Percentiles rank a stretch among this genome's conserved stretches.
Evolutionary conservation across 2,113 vertebrate genomes (phyloP).

Genomic region (Loxodonta africana): DNA sequence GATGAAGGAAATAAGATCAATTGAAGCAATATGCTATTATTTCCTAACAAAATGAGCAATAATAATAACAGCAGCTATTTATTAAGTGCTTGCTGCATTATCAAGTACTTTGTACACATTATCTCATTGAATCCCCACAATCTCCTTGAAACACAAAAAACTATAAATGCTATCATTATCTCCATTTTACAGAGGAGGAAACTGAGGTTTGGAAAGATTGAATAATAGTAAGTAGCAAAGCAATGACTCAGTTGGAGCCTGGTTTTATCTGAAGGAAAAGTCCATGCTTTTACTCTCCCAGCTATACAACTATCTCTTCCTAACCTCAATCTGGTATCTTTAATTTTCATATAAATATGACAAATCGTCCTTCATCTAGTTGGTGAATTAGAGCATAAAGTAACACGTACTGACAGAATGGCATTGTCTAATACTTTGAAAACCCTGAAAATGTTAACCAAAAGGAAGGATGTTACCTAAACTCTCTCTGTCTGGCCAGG

Average conservation of each 20-base stretch:
- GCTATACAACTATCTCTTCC: neutral
- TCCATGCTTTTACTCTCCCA: neutral
- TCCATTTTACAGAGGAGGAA: constrained; percentile 49
- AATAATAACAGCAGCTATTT: constrained; percentile 5
- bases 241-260: neutral
- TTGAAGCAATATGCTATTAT: constrained; percentile 39
- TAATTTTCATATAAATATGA: constrained; percentile 58
- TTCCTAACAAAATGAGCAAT: neutral
- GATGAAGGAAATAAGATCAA: neutral
- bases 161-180: neutral
- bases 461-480: constrained; percentile 78
- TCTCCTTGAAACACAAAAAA: constrained; percentile 18
- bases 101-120: neutral
- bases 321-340: constrained; percentile 48
- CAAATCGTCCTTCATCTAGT: neutral
- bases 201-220: constrained; percentile 11
- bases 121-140: constrained; percentile 43
- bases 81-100: neutral
- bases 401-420: constrained; percentile 53
- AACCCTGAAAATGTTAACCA: constrained; percentile 63
- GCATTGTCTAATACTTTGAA: constrained; percentile 40
- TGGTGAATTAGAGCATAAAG: constrained; percentile 60
- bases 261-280: neutral
- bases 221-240: constrained; percentile 18
- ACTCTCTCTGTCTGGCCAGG: constrained; percentile 78